A percentile compares a stretch with the other conserved stretches of the same genome.
phyloP scores from a whole-genome alignment of 1,140 invertebrate species.

The Microplitis mediator region DNA sequence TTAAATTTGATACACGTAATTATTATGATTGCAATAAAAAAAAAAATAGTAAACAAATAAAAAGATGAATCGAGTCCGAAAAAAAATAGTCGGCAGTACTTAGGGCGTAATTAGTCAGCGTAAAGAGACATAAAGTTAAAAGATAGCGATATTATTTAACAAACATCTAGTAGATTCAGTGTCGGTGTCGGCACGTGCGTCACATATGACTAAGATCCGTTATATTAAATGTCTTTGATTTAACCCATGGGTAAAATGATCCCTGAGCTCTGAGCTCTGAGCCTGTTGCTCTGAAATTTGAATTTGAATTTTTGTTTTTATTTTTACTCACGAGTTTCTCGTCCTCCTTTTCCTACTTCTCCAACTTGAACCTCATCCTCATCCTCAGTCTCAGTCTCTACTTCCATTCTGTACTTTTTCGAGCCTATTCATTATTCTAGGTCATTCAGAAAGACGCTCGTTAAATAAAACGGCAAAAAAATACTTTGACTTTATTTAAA shows the following conservation, averaged over 20 bases:
- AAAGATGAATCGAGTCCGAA: neutral
- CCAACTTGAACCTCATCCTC: neutral
- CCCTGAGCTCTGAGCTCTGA: neutral
- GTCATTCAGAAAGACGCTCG: slow-evolving; percentile 17
- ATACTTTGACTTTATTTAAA: slow-evolving; percentile 58
- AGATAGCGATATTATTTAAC: slow-evolving; percentile 36
- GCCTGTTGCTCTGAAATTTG: slow-evolving; percentile 39
- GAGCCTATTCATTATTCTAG: neutral
- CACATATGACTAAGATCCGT: slow-evolving; percentile 30
- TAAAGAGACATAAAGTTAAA: slow-evolving; percentile 6
- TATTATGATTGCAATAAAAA: too few species aligned
- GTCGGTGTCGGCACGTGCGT: slow-evolving; percentile 40
- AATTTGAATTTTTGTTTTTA: neutral
- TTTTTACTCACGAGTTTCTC: slow-evolving; percentile 9
- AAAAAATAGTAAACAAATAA: too few species aligned
- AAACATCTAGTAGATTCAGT: slow-evolving; percentile 41
- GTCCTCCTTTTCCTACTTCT: neutral
- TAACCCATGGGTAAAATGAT: too few species aligned
- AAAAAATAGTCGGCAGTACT: neutral
- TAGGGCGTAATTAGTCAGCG: neutral
- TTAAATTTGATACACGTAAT: too few species aligned
- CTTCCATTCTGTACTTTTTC: neutral
- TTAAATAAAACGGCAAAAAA: slow-evolving; percentile 46
- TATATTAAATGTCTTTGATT: neutral
- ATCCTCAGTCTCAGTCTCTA: neutral